These are phyloP conservation scores for Corythornis cristatus DNA, from an alignment of 2,113 vertebrate species.

Conservation along the genomic window DNA sequence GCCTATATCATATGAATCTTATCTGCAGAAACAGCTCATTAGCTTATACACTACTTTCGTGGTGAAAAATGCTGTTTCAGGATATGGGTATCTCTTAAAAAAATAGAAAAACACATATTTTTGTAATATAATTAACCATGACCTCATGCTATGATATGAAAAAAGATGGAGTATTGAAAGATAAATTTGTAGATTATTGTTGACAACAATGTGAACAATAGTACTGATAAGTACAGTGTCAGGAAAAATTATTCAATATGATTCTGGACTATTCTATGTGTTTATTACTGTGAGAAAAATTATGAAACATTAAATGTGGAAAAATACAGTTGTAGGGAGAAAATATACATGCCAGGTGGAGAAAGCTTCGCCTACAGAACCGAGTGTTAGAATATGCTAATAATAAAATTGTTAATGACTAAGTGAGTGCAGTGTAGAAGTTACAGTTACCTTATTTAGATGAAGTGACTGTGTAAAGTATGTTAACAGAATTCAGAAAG, in stretches of 20 bases:
- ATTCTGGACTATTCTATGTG: not conserved
- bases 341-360: slow-evolving; percentile 24
- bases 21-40: not conserved
- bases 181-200: slow-evolving; percentile 27
- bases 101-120: not conserved
- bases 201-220: slow-evolving; percentile 38
- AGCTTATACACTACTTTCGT: not conserved
- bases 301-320: slow-evolving; percentile 44
- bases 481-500: slow-evolving; percentile 52
- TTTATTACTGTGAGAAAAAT: slow-evolving; percentile 32
- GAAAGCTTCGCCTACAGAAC: slow-evolving; percentile 51
- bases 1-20: not conserved
- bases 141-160: slow-evolving; percentile 24
- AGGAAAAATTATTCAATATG: slow-evolving; percentile 23
- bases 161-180: slow-evolving; percentile 38
- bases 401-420: slow-evolving; percentile 69
- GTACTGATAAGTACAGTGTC: slow-evolving; percentile 6
- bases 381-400: slow-evolving; percentile 54
- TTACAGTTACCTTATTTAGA: slow-evolving; percentile 61
- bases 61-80: slow-evolving; percentile 8
- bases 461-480: slow-evolving; percentile 49
- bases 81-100: not conserved
- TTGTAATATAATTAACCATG: not conserved
- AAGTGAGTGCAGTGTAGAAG: slow-evolving; percentile 57
- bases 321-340: slow-evolving; percentile 47